Evolutionary conservation across 2,888 invertebrate species (phyloP).

Genomic region (Helleia helle): DNA sequence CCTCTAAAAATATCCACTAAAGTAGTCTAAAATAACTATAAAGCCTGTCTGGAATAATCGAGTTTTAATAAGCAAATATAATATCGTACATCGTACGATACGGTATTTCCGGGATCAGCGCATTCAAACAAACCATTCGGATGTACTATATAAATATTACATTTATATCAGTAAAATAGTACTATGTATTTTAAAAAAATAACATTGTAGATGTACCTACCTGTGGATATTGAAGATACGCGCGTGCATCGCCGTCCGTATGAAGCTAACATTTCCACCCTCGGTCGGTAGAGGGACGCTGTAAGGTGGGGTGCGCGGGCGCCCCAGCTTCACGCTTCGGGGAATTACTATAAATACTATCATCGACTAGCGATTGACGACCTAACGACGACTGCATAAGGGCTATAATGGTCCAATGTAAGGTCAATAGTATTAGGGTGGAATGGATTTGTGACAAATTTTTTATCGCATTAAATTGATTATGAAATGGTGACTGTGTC

Average conservation of each 20-base stretch:
- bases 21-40: too few species aligned
- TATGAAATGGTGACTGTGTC: conserved; percentile 10
- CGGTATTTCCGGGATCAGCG: too few species aligned
- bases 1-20: too few species aligned
- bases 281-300: conserved; percentile 19
- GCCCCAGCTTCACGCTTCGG: conserved; percentile 23
- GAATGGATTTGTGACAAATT: conserved; percentile 9
- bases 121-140: too few species aligned
- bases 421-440: neutral
- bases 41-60: too few species aligned
- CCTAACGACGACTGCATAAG: neutral
- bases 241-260: neutral
- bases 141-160: too few species aligned
- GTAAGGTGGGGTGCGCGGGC: conserved; percentile 30
- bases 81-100: too few species aligned
- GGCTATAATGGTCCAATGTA: conserved; percentile 1
- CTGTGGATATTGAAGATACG: neutral
- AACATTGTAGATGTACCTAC: too few species aligned
- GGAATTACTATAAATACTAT: conserved; percentile 19
- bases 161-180: too few species aligned
- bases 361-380: neutral
- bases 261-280: conserved; percentile 20
- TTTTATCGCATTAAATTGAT: neutral
- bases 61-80: too few species aligned
- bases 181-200: too few species aligned